Conservation (phyloP, 2,797 vertebrate species). For the Columba guinea region DNA sequence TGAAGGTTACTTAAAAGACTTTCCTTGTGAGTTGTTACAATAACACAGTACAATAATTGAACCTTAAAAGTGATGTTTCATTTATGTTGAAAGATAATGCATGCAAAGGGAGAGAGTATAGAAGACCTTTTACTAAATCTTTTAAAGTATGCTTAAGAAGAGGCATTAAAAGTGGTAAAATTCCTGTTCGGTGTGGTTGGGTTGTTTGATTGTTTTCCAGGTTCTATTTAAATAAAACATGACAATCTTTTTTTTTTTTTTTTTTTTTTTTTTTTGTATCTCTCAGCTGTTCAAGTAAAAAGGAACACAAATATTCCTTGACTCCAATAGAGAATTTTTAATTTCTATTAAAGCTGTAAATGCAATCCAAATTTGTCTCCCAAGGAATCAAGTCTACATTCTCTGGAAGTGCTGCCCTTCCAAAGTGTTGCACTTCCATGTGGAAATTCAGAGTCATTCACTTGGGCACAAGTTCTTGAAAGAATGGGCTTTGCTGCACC, state of each 20-base stretch:
- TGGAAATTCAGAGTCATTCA: not conserved
- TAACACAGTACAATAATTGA: conserved; percentile 20
- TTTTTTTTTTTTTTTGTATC: not conserved
- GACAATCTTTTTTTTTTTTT: not conserved
- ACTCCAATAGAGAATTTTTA: not conserved
- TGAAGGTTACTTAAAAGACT: not conserved
- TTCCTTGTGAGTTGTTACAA: conserved; percentile 28
- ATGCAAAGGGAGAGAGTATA: not conserved
- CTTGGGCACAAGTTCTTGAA: not conserved
- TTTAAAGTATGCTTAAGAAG: conserved; percentile 1
- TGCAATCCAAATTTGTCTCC: not conserved
- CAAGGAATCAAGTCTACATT: not conserved
- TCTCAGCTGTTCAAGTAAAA: not conserved
- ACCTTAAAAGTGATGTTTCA: not conserved
- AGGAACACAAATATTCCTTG: not conserved
- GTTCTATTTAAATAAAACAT: not conserved
- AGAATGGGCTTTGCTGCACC: not conserved
- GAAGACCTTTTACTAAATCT: not conserved
- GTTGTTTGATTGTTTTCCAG: not conserved
- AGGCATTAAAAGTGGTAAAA: not conserved
- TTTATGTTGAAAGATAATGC: conserved; percentile 5
- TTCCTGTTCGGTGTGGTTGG: not conserved
- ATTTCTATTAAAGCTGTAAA: not conserved
- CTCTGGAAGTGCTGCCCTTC: not conserved
- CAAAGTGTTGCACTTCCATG: not conserved